Percentiles rank a stretch among this genome's conserved stretches.
Conservation (phyloP, 1,140 invertebrate genomes). For the Drosophila sp. region DNA sequence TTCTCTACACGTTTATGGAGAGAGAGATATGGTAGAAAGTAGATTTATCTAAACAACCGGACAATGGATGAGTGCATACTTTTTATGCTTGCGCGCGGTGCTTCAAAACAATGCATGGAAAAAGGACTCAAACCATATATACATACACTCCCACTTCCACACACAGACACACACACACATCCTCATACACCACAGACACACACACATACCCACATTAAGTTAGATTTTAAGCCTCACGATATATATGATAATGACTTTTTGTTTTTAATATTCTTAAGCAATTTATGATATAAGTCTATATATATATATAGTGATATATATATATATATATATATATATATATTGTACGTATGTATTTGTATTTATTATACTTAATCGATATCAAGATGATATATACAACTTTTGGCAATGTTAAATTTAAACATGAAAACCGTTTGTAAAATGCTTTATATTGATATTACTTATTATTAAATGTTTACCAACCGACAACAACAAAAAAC, state of each 20-base stretch:
- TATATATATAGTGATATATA: slow-evolving; percentile 20
- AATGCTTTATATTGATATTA: slow-evolving; percentile 75
- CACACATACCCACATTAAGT: slow-evolving; percentile 28
- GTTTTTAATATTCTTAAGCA: slow-evolving; percentile 56
- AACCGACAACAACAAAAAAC: slow-evolving; percentile 29
- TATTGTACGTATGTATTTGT: slow-evolving; percentile 46
- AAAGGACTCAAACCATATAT: slow-evolving; percentile 1
- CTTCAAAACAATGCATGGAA: slow-evolving; percentile 8
- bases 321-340: background rate
- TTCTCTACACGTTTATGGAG: background rate
- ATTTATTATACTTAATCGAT: slow-evolving; percentile 45
- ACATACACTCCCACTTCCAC: background rate
- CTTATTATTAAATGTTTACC: slow-evolving; percentile 74
- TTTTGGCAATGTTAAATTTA: slow-evolving; percentile 66
- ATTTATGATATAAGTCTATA: slow-evolving; percentile 48
- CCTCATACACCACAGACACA: background rate
- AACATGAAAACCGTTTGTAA: slow-evolving; percentile 66
- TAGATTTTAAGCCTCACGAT: slow-evolving; percentile 12
- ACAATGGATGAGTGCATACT: background rate
- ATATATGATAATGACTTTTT: slow-evolving; percentile 37
- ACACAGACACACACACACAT: background rate
- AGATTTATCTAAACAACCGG: background rate
- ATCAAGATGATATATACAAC: slow-evolving; percentile 41
- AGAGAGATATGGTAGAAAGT: background rate
- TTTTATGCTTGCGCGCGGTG: slow-evolving; percentile 4